phyloP scores from a whole-genome alignment of 1,140 invertebrate genomes.

The Tetramorium alpestre region DNA sequence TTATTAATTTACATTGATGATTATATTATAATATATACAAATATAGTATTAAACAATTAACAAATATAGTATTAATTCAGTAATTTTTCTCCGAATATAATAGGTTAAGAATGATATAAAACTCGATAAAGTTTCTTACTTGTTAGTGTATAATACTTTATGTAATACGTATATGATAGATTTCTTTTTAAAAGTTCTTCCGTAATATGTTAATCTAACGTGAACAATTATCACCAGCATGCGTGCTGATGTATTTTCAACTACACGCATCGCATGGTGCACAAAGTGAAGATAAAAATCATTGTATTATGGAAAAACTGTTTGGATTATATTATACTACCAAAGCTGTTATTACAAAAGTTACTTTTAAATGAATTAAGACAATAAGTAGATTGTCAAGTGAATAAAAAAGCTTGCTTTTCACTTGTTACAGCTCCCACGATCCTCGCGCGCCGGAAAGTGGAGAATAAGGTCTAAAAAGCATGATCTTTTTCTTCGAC shows the following conservation, averaged over 20 bases:
- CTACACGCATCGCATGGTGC: background rate
- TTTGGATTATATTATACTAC: background rate
- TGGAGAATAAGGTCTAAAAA: slow-evolving; percentile 85
- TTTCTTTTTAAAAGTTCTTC: background rate
- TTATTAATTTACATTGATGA: background rate
- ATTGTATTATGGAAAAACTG: background rate
- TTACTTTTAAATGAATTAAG: slow-evolving; percentile 33
- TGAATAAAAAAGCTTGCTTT: slow-evolving; percentile 68
- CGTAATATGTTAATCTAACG: background rate
- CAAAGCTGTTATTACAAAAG: background rate
- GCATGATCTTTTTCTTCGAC: slow-evolving; percentile 75
- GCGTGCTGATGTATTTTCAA: background rate
- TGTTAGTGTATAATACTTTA: background rate
- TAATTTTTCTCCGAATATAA: background rate
- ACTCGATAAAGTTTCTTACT: background rate
- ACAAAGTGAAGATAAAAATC: background rate
- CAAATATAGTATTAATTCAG: background rate
- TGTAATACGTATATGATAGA: background rate
- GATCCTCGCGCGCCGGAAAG: slow-evolving; percentile 73
- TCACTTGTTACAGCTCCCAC: slow-evolving; percentile 53
- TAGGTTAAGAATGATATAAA: background rate
- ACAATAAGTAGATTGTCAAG: slow-evolving; percentile 45
- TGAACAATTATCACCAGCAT: background rate
- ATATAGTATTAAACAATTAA: background rate
- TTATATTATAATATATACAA: background rate